These are phyloP conservation scores for Coremacera marginata DNA, from an alignment of 2,888 invertebrate genomes.

Conservation along the genomic window DNA sequence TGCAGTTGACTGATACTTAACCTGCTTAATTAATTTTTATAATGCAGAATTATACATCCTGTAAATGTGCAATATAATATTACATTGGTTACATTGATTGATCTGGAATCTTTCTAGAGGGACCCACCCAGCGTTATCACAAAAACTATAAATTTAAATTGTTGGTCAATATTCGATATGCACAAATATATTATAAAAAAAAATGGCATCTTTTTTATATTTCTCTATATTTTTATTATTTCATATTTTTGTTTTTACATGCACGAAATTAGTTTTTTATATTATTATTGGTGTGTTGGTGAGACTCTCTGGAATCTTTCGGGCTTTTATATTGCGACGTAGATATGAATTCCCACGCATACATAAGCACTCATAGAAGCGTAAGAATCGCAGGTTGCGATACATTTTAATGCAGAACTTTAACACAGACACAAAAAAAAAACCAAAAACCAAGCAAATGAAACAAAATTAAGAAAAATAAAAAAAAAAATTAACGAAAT, in stretches of 20 bases:
- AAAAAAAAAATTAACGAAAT: conserved; percentile 23
- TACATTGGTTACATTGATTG: no score
- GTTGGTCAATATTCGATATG: conserved; percentile 20
- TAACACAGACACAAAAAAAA: conserved; percentile 18
- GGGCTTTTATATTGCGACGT: conserved; percentile 4
- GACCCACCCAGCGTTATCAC: no score
- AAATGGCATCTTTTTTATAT: neutral
- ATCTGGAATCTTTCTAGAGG: no score
- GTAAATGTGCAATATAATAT: no score
- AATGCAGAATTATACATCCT: no score
- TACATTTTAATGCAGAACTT: conserved; percentile 26
- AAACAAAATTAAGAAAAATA: conserved; percentile 28
- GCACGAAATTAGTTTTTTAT: neutral
- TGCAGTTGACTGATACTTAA: no score
- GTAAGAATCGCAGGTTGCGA: conserved; percentile 22
- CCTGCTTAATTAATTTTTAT: no score
- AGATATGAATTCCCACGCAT: neutral
- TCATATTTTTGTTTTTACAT: neutral
- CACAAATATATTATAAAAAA: conserved; percentile 13
- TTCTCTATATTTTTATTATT: neutral
- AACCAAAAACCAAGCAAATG: conserved; percentile 14
- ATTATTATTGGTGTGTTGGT: conserved; percentile 5
- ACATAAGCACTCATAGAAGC: neutral
- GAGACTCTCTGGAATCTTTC: conserved; percentile 7
- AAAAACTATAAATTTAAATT: no score